A percentile compares a stretch with the other conserved stretches of the same genome.
These are phyloP conservation scores for Azorinus chamasolen DNA, from an alignment of 2,888 invertebrate genomes.

Conservation along the genomic window DNA sequence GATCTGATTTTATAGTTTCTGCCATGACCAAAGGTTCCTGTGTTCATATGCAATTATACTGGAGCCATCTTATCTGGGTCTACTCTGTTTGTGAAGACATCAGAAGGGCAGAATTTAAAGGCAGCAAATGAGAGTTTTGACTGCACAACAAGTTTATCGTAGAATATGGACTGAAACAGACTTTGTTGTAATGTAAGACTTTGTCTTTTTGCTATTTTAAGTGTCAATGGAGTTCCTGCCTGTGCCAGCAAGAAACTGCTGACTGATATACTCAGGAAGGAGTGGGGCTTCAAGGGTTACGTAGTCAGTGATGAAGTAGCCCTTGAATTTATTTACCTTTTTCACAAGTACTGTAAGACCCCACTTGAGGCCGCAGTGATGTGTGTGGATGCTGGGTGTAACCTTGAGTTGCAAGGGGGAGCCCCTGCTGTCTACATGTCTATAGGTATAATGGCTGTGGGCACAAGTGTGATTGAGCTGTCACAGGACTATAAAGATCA, in stretches of 20 bases:
- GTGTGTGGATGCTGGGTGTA: conserved; percentile 76
- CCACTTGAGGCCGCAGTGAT: conserved; percentile 73
- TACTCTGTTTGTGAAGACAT: too few species aligned
- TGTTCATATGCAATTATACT: too few species aligned
- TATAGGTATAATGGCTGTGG: conserved; percentile 62
- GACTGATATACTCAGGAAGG: conserved; percentile 78
- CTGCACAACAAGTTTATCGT: too few species aligned
- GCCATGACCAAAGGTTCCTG: too few species aligned
- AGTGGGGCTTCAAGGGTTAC: conserved; percentile 84
- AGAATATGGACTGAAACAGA: too few species aligned
- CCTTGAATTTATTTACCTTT: conserved; percentile 73
- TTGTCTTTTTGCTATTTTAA: conserved; percentile 34
- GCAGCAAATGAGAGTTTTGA: too few species aligned
- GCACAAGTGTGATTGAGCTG: too few species aligned
- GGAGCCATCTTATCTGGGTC: too few species aligned
- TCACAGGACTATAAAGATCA: too few species aligned
- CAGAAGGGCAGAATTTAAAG: too few species aligned
- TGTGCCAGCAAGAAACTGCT: conserved; percentile 82
- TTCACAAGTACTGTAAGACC: conserved; percentile 75
- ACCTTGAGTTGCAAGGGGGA: conserved; percentile 71
- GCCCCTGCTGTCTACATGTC: conserved; percentile 50
- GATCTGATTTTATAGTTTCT: too few species aligned
- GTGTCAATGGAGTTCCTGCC: conserved; percentile 84
- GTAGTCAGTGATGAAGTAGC: conserved; percentile 83
- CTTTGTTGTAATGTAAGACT: too few species aligned